Percentiles rank a stretch among this genome's conserved stretches.
Evolutionary conservation across 1,140 invertebrate genomes (phyloP).

Genomic region (Asobara japonica): DNA sequence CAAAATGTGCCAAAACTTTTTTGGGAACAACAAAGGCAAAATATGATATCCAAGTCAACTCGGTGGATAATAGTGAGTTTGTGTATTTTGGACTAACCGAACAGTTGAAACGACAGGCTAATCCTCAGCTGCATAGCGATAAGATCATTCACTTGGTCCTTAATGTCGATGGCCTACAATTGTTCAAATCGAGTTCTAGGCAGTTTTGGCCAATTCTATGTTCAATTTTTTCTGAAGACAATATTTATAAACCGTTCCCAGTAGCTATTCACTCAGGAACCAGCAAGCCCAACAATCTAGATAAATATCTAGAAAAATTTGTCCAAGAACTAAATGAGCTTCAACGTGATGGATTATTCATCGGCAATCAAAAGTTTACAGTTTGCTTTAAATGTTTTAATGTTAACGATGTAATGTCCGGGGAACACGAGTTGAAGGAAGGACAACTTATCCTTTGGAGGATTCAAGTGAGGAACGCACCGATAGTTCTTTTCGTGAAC

Average conservation of each 20-base stretch:
- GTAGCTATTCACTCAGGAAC: slow-evolving; percentile 29
- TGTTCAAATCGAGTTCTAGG: slow-evolving; percentile 6
- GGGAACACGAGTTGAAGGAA: too few species aligned
- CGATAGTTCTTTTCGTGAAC: slow-evolving; percentile 16
- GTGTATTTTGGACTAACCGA: slow-evolving; percentile 25
- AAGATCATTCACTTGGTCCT: slow-evolving; percentile 7
- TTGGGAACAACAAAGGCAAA: background rate
- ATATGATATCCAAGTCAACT: slow-evolving; percentile 8
- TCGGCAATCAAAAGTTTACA: background rate
- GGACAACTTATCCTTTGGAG: too few species aligned
- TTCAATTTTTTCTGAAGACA: background rate
- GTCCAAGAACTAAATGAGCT: slow-evolving; percentile 17
- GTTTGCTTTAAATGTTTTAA: background rate
- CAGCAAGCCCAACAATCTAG: slow-evolving; percentile 15
- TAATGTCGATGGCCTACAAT: slow-evolving; percentile 23
- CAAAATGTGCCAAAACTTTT: slow-evolving; percentile 33
- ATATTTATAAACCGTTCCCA: slow-evolving; percentile 26
- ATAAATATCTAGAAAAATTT: slow-evolving; percentile 22
- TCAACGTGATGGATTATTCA: background rate
- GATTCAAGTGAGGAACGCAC: slow-evolving; percentile 7
- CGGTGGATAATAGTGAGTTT: slow-evolving; percentile 24
- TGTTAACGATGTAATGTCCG: too few species aligned
- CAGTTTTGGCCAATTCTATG: slow-evolving; percentile 34
- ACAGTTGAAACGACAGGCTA: background rate
- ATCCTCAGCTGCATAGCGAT: slow-evolving; percentile 10